Conservation (phyloP, 2,113 vertebrate species). For the Cynoglossus semilaevis region DNA sequence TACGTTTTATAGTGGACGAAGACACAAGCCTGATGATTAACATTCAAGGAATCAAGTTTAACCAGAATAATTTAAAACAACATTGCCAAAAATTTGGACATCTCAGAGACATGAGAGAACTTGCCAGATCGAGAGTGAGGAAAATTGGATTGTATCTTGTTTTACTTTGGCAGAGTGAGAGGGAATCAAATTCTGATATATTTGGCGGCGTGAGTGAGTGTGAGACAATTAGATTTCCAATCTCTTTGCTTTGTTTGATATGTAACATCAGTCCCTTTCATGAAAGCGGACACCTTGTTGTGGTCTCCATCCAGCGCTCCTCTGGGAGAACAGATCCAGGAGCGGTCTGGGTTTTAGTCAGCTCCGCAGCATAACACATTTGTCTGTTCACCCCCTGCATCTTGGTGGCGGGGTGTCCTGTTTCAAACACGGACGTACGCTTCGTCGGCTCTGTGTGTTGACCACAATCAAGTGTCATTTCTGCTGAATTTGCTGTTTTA, state of each 20-base stretch:
- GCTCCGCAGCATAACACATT: slow-evolving; percentile 43
- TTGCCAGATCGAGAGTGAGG: slow-evolving; percentile 55
- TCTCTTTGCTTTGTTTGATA: slow-evolving; percentile 78
- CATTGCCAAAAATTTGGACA: slow-evolving; percentile 58
- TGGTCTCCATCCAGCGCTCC: slow-evolving; percentile 53
- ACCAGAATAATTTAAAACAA: slow-evolving; percentile 38
- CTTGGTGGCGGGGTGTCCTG: slow-evolving; percentile 34
- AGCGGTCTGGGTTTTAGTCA: slow-evolving; percentile 26
- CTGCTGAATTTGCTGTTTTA: slow-evolving; percentile 57
- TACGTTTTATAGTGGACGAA: background rate
- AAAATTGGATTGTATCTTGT: slow-evolving; percentile 69
- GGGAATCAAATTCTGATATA: slow-evolving; percentile 78
- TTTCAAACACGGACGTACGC: slow-evolving; percentile 36
- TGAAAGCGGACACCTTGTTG: slow-evolving; percentile 69
- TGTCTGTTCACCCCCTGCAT: slow-evolving; percentile 23
- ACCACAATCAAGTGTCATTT: slow-evolving; percentile 66
- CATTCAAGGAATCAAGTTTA: slow-evolving; percentile 20
- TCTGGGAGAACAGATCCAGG: slow-evolving; percentile 42
- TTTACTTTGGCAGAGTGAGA: slow-evolving; percentile 72
- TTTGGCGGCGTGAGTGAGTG: slow-evolving; percentile 72
- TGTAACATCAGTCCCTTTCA: slow-evolving; percentile 72
- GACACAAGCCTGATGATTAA: slow-evolving; percentile 8
- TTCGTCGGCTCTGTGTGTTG: slow-evolving; percentile 45
- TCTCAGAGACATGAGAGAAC: slow-evolving; percentile 44
- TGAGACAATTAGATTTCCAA: slow-evolving; percentile 73